Percentiles rank a stretch among this genome's conserved stretches.
phyloP scores from a whole-genome alignment of 2,888 invertebrate genomes.

The Leptothorax acervorum region DNA sequence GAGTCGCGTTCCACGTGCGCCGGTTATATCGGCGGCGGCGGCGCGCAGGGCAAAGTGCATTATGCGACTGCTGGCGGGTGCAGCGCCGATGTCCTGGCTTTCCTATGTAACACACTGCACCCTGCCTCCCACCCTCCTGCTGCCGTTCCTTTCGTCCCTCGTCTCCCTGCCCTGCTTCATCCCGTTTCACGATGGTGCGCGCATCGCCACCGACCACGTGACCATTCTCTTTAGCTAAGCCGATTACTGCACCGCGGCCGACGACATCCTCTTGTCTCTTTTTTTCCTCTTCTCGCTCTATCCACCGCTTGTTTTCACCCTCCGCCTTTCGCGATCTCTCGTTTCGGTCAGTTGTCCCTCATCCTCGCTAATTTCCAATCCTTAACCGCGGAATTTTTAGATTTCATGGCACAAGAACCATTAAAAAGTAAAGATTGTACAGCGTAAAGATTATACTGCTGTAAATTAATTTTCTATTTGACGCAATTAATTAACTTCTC shows the following conservation, averaged over 20 bases:
- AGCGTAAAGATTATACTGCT: not conserved
- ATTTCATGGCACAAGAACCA: not conserved
- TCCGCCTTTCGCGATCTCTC: not conserved
- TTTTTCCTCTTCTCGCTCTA: not conserved
- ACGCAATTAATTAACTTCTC: not conserved
- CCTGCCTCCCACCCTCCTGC: constrained; percentile 61
- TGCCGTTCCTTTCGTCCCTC: constrained; percentile 38
- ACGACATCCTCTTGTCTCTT: constrained; percentile 9
- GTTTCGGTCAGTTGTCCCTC: not conserved
- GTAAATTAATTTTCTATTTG: not conserved
- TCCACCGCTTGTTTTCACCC: not conserved
- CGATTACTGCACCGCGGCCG: constrained; percentile 71
- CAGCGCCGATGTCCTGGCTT: constrained; percentile 72
- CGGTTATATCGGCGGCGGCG: constrained; percentile 56
- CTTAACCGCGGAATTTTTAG: not conserved
- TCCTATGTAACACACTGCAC: constrained; percentile 72
- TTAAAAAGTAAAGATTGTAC: not conserved
- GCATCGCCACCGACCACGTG: constrained; percentile 68
- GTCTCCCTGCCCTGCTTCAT: constrained; percentile 38
- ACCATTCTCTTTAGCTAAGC: constrained; percentile 68
- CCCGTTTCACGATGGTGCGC: constrained; percentile 65
- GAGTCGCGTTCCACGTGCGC: constrained; percentile 63
- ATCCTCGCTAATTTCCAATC: not conserved
- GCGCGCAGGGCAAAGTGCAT: constrained; percentile 78
- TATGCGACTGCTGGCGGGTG: constrained; percentile 78